Evolutionary conservation across 2,888 invertebrate genomes (phyloP).

Genomic region (Synanthedon tipuliformis): DNA sequence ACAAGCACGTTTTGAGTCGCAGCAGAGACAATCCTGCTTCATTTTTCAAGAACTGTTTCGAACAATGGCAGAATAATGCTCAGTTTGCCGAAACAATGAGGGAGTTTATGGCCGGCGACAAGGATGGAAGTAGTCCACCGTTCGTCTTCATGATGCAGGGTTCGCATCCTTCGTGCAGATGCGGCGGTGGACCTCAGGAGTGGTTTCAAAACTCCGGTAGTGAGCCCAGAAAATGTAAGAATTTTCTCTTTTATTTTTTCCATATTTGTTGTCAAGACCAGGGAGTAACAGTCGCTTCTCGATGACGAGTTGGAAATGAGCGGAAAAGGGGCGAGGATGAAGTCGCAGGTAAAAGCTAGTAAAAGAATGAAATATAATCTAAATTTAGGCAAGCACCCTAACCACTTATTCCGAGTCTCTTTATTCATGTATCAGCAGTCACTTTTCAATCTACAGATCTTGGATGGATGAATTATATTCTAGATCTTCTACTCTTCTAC

Average conservation of each 20-base stretch:
- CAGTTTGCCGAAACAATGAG: conserved; percentile 44
- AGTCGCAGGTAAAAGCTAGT: no score
- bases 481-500: no score
- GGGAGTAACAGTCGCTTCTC: no score
- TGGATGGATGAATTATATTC: no score
- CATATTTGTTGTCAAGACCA: no score
- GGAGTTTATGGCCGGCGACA: conserved; percentile 39
- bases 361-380: no score
- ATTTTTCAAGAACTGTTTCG: conserved; percentile 54
- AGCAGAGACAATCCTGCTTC: conserved; percentile 45
- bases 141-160: conserved; percentile 50
- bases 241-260: background rate
- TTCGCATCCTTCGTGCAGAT: conserved; percentile 38
- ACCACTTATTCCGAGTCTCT: no score
- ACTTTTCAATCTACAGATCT: no score
- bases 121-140: conserved; percentile 25
- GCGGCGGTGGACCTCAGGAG: conserved; percentile 35
- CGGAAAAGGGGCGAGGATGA: no score
- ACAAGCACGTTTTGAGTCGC: conserved; percentile 38
- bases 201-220: conserved; percentile 25
- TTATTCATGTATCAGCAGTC: no score
- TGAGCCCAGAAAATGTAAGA: conserved; percentile 50
- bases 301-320: no score
- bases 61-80: conserved; percentile 51
- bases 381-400: no score